A percentile compares a stretch with the other conserved stretches of the same genome.
These are phyloP conservation scores for Eustalomyia histrio DNA, from an alignment of 2,888 invertebrate genomes.

Conservation along the genomic window DNA sequence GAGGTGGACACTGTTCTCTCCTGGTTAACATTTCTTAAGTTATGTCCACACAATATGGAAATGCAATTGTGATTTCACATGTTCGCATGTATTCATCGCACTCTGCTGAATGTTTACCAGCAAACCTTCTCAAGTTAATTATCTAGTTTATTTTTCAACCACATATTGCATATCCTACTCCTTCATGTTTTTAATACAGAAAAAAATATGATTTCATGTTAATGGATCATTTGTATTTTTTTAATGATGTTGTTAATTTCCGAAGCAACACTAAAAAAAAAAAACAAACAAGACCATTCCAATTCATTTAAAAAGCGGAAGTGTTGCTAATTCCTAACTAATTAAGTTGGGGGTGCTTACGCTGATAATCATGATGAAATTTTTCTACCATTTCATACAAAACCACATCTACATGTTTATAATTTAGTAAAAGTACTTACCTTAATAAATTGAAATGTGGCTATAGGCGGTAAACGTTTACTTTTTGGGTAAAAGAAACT, in stretches of 20 bases:
- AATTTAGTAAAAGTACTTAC: slow-evolving; percentile 80
- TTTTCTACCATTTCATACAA: neutral
- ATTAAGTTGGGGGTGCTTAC: slow-evolving; percentile 41
- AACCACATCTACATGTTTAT: neutral
- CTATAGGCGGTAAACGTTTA: slow-evolving; percentile 92
- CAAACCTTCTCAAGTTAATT: no score
- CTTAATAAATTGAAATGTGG: slow-evolving; percentile 94
- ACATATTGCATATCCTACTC: no score
- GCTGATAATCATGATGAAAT: neutral
- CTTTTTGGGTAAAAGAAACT: slow-evolving; percentile 96
- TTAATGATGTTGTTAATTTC: slow-evolving; percentile 60
- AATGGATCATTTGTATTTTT: slow-evolving; percentile 60
- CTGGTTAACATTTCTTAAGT: no score
- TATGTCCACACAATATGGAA: no score
- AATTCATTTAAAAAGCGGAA: slow-evolving; percentile 28
- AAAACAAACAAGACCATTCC: neutral
- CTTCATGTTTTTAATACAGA: neutral
- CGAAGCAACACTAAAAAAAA: slow-evolving; percentile 29
- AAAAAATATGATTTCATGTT: slow-evolving; percentile 55
- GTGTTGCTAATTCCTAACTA: slow-evolving; percentile 51
- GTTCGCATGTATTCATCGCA: no score
- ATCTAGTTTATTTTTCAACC: no score
- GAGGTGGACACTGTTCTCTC: no score
- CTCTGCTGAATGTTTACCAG: no score
- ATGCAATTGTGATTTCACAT: no score